phyloP scores from a whole-genome alignment of 2,797 vertebrate species.

The Enteromius radiatus region DNA sequence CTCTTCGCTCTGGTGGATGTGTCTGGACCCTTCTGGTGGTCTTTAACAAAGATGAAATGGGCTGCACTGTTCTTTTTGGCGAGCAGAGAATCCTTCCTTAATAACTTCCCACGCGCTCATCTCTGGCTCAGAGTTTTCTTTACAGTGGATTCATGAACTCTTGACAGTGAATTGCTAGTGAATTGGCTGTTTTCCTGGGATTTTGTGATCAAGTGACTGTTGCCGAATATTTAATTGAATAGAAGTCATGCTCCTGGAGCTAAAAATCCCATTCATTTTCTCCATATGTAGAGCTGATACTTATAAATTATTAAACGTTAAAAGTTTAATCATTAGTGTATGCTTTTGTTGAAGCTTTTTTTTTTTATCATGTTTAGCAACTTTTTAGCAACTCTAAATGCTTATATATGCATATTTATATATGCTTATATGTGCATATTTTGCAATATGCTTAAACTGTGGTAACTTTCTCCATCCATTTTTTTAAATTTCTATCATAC shows the following conservation, averaged over 20 bases:
- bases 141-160: slow-evolving; percentile 22
- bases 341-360: not conserved
- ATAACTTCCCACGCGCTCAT: slow-evolving; percentile 6
- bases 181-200: not conserved
- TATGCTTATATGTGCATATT: not conserved
- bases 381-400: not conserved
- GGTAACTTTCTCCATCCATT: not conserved
- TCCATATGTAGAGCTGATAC: not conserved
- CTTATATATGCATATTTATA: not conserved
- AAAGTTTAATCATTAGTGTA: not conserved
- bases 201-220: not conserved
- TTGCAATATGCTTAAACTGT: not conserved
- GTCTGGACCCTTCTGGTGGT: not conserved
- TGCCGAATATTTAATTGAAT: not conserved
- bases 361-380: not conserved
- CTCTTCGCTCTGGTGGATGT: not conserved
- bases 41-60: slow-evolving; percentile 15
- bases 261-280: not conserved
- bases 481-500: not conserved
- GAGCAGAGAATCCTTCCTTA: slow-evolving; percentile 31
- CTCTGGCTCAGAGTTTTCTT: slow-evolving; percentile 8
- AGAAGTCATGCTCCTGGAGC: not conserved
- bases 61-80: slow-evolving; percentile 2
- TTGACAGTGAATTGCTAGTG: not conserved
- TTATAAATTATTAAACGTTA: not conserved